Conservation (phyloP, 1,140 invertebrate species). For the Notospermus geniculatus region DNA sequence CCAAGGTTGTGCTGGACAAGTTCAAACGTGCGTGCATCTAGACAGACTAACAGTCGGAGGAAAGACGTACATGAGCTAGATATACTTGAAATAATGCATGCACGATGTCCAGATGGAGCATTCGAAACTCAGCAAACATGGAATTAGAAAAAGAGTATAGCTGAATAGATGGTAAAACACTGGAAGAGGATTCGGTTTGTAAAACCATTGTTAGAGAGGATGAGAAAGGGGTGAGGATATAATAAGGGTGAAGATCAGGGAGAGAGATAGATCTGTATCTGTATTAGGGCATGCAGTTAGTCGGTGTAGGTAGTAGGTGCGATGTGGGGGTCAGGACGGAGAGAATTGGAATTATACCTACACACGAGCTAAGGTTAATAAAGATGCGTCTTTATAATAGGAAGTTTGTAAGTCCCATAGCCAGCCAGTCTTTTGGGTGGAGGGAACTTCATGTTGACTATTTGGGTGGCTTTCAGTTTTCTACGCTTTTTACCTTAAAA, state of each 20-base stretch:
- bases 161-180: too few species aligned
- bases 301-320: not conserved
- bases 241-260: not conserved
- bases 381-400: slow-evolving; percentile 9
- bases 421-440: slow-evolving; percentile 3
- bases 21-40: too few species aligned
- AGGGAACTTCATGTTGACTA: slow-evolving; percentile 3
- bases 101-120: too few species aligned
- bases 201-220: too few species aligned
- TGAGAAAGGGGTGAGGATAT: not conserved
- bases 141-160: too few species aligned
- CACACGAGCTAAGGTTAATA: not conserved
- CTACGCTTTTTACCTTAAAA: not conserved
- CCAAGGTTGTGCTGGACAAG: too few species aligned
- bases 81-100: too few species aligned
- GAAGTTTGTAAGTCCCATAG: not conserved
- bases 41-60: too few species aligned
- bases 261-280: not conserved
- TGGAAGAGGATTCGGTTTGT: too few species aligned
- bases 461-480: slow-evolving; percentile 7
- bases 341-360: not conserved
- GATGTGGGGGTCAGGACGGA: not conserved
- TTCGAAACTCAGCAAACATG: too few species aligned
- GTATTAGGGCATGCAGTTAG: not conserved
- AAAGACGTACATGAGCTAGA: too few species aligned